Conservation (phyloP, 2,113 vertebrate genomes). For the Haplochromis vanheusdeni region DNA sequence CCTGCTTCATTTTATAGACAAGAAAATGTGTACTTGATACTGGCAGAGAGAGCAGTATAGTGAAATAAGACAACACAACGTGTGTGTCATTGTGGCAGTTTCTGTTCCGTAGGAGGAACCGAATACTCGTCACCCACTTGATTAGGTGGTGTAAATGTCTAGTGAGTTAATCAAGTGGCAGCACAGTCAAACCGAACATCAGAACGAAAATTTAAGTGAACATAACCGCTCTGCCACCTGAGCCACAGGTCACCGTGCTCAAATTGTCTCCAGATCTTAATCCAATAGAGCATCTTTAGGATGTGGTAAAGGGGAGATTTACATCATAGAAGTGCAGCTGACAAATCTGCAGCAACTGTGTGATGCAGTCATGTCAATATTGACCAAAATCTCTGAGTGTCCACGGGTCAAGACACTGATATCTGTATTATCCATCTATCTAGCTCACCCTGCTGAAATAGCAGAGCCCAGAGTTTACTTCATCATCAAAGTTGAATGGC, state of each 20-base stretch:
- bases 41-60: not conserved
- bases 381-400: not conserved
- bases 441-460: not conserved
- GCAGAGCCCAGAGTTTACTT: accelerated
- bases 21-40: not conserved
- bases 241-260: accelerated
- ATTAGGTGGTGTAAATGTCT: not conserved
- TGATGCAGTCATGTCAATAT: not conserved
- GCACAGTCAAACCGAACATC: not conserved
- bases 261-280: not conserved
- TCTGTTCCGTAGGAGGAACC: not conserved
- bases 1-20: not conserved
- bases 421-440: not conserved
- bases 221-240: not conserved
- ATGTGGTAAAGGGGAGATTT: not conserved
- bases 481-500: accelerated
- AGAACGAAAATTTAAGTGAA: not conserved
- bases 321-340: not conserved
- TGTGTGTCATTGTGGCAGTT: not conserved
- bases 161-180: not conserved
- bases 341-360: not conserved
- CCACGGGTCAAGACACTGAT: not conserved
- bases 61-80: not conserved
- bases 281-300: not conserved
- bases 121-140: not conserved